Conservation (phyloP, 2,888 invertebrate species). For the Andricus curvator region DNA sequence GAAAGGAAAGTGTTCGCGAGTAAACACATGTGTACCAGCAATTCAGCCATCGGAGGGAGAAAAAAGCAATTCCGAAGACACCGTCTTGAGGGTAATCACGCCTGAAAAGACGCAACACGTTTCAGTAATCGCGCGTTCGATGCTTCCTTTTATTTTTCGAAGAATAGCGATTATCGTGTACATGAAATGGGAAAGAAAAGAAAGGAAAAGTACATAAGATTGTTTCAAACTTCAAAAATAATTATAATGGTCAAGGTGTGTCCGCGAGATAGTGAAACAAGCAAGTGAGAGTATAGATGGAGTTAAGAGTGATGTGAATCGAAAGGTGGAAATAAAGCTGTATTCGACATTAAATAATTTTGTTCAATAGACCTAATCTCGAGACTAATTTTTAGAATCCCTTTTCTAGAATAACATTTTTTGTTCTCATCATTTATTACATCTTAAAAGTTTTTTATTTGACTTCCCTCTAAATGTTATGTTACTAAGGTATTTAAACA, state of each 20-base stretch:
- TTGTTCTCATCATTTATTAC: too few species aligned
- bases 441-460: too few species aligned
- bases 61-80: background rate
- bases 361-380: background rate
- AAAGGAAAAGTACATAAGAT: constrained; percentile 5
- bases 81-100: constrained; percentile 8
- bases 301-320: background rate
- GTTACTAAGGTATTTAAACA: too few species aligned
- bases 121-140: constrained; percentile 6
- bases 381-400: background rate
- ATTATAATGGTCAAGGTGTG: background rate
- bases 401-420: background rate
- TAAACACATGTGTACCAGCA: constrained; percentile 41
- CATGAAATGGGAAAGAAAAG: constrained; percentile 24
- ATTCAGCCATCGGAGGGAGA: background rate
- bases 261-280: background rate
- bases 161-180: background rate
- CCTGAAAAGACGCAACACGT: background rate
- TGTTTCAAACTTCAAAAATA: constrained; percentile 7
- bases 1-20: constrained; percentile 49
- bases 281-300: background rate
- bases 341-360: background rate
- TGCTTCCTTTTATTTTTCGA: background rate
- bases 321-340: background rate
- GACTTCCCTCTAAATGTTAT: too few species aligned